Percentiles rank a stretch among this genome's conserved stretches.
These are phyloP conservation scores for Lates calcarifer DNA, from an alignment of 2,113 vertebrate genomes.

Conservation along the genomic window DNA sequence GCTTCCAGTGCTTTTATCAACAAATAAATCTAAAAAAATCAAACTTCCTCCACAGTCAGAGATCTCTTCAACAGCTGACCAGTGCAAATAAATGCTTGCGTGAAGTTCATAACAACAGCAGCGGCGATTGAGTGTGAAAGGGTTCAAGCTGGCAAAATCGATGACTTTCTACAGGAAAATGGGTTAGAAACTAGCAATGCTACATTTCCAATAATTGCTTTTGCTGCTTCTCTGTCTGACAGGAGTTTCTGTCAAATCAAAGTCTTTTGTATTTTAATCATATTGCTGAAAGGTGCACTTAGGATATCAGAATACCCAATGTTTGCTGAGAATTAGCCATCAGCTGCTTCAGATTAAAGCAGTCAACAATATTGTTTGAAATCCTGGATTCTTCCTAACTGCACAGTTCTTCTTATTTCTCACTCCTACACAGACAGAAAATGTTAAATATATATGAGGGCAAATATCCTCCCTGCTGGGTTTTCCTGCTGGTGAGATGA, in stretches of 20 bases:
- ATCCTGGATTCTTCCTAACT: no score
- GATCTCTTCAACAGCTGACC: neutral
- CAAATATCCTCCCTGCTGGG: slow-evolving; percentile 13
- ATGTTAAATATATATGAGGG: neutral
- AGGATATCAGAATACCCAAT: neutral
- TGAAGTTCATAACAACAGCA: slow-evolving; percentile 3
- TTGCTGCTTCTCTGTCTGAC: neutral
- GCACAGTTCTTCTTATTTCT: neutral
- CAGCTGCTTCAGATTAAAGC: slow-evolving; percentile 5
- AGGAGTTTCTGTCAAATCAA: neutral
- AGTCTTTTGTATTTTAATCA: neutral
- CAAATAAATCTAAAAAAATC: neutral
- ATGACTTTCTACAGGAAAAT: slow-evolving; percentile 36
- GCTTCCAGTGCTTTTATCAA: slow-evolving; percentile 1
- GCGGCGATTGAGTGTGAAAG: slow-evolving; percentile 27
- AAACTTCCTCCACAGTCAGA: slow-evolving; percentile 7
- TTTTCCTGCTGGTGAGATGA: slow-evolving; percentile 2
- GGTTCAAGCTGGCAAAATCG: slow-evolving; percentile 14
- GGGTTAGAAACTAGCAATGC: neutral
- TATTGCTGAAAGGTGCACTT: neutral
- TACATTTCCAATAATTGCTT: slow-evolving; percentile 22
- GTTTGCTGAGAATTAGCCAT: neutral
- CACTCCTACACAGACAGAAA: neutral
- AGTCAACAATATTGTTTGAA: neutral
- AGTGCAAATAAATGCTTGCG: neutral